A percentile compares a stretch with the other conserved stretches of the same genome.
These are phyloP conservation scores for Periophthalmus modestus DNA, from an alignment of 2,113 vertebrate genomes.

Conservation along the genomic window DNA sequence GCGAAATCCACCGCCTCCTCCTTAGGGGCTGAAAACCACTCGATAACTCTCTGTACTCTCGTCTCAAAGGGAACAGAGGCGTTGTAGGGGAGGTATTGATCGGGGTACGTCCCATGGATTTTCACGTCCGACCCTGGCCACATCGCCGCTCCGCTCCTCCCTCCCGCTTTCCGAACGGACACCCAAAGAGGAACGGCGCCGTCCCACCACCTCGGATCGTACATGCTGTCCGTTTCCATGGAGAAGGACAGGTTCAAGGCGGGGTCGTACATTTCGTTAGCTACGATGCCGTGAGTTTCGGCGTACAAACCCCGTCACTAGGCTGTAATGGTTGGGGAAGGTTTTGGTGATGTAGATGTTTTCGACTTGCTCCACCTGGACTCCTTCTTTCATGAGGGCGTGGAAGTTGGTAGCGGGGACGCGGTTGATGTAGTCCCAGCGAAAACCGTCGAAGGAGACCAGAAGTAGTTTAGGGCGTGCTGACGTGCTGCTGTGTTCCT, in stretches of 20 bases:
- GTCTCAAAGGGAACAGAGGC: conserved; percentile 83
- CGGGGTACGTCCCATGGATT: conserved; percentile 82
- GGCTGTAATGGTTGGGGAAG: conserved; percentile 88
- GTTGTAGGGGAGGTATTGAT: conserved; percentile 82
- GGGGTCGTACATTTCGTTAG: conserved; percentile 91
- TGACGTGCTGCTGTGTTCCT: background rate
- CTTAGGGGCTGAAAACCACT: conserved; percentile 83
- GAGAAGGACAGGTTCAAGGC: conserved; percentile 84
- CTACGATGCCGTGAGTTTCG: conserved; percentile 87
- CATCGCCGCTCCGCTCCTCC: conserved; percentile 85
- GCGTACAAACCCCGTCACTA: conserved; percentile 91
- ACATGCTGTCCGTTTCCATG: conserved; percentile 77
- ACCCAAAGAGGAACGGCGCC: conserved; percentile 88
- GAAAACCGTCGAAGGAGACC: conserved; percentile 92
- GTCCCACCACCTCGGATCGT: conserved; percentile 88
- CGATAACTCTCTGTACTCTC: conserved; percentile 80
- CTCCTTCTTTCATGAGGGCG: conserved; percentile 76
- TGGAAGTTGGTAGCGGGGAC: conserved; percentile 83
- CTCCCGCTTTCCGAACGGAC: conserved; percentile 84
- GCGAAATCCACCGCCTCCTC: conserved; percentile 85
- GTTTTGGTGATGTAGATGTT: conserved; percentile 89
- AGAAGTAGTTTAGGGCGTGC: conserved; percentile 79
- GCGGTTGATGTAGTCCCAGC: conserved; percentile 88
- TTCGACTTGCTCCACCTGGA: conserved; percentile 80
- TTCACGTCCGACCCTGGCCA: conserved; percentile 91